Base-by-base conservation (phyloP, 2,888 invertebrate genomes). In the Nephrotoma flavescens region DNA sequence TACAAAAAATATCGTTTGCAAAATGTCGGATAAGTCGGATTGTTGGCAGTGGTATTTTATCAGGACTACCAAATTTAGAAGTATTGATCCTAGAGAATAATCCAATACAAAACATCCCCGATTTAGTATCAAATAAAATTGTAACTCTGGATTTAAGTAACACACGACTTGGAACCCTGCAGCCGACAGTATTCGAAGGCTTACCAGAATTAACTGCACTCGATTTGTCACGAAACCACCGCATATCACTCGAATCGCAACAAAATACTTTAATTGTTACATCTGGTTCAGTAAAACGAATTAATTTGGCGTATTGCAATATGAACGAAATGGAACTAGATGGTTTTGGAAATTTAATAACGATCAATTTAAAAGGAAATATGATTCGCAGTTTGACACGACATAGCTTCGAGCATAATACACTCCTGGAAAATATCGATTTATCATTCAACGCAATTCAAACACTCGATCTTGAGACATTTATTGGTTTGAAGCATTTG, bases 361-460 rank as follows among this genome's bases (percentile, higher is more conserved):
- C 92, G 88, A 93, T 93, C 2, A 91, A 94, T 57, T 89, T 96
- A 6, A 93, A 93, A 83, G 94, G 94, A 84, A 96, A 96, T 89
- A 92, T 94, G 90, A 92, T 96, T 85, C 92, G 94, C 88, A 91
- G 91, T 71, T 90, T 96, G 7, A 92, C 92, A 11, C 92, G 92
- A 86, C 92, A 93, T 87, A 94, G 93, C 88, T 96, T 96, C 90
- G 89, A 90, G 0, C 94, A 94, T 88, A 95, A 95, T 89, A 92
- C 93, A 4, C 92, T 93, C 88, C 90, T 96, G 83, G 93, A 94
- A 89, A 90, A 92, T 87, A 89, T 96, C 15, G 95, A 95, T 90
- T 90, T 96, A 57, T 95, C 95, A 0, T 92, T 93, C 83, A 96
- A 96, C 90, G 93, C 94, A 19, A 93, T 96, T 83, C 93, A 93